These are phyloP conservation scores for Drepana arcuata DNA, from an alignment of 1,140 invertebrate genomes.

Conservation along the genomic window DNA sequence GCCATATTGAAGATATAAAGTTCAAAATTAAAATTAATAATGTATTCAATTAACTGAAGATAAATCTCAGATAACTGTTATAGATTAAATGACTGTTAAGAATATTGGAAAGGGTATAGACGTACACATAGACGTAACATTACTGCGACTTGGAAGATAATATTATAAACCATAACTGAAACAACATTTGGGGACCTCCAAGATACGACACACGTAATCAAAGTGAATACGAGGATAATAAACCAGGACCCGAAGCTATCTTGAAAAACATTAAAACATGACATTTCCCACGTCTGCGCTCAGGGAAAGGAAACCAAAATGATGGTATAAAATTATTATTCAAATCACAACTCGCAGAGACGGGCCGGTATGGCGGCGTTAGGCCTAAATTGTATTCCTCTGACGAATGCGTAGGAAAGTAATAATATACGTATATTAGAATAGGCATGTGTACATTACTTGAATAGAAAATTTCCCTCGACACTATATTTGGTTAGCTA, in stretches of 20 bases:
- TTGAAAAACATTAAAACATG: constrained; percentile 44
- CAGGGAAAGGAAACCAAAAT: constrained; percentile 60
- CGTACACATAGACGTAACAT: background rate
- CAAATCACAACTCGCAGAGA: constrained; percentile 54
- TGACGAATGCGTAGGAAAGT: constrained; percentile 36
- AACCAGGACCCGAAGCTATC: constrained; percentile 21
- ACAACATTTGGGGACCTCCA: no score
- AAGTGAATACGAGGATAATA: constrained; percentile 3
- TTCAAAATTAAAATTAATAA: no score
- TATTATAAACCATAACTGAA: no score
- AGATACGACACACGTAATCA: background rate
- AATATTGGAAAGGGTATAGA: no score
- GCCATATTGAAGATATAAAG: no score
- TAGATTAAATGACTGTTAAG: no score
- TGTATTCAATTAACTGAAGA: no score
- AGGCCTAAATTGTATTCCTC: constrained; percentile 56
- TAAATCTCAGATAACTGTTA: no score
- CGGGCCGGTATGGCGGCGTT: constrained; percentile 40
- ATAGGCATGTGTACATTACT: constrained; percentile 27
- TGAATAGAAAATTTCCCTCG: constrained; percentile 11
- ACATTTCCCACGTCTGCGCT: constrained; percentile 60
- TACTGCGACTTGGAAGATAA: background rate
- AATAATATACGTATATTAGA: constrained; percentile 28
- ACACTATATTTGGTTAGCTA: no score
- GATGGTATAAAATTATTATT: constrained; percentile 65